Evolutionary conservation across 2,797 vertebrate species (phyloP).

Genomic region (Lepilemur ruficaudatus): DNA sequence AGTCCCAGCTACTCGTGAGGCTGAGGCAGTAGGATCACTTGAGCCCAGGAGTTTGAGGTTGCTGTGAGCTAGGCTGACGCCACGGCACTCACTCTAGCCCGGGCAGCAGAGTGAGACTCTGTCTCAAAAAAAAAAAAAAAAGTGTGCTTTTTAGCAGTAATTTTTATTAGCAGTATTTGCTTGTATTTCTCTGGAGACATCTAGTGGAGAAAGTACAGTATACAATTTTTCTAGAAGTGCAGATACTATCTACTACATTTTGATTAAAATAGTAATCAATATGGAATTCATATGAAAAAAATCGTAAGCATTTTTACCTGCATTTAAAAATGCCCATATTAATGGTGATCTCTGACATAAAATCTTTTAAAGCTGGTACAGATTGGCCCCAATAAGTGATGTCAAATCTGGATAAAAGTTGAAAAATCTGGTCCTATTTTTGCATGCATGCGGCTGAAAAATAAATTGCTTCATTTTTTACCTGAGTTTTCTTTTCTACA

Average conservation of each 20-base stretch:
- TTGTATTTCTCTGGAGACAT: constrained; percentile 84
- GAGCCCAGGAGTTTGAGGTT: no score
- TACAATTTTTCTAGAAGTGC: neutral
- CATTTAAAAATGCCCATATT: neutral
- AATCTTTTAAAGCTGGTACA: neutral
- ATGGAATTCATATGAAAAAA: neutral
- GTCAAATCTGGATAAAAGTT: neutral
- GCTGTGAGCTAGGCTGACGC: no score
- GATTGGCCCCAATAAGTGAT: neutral
- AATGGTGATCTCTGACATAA: neutral
- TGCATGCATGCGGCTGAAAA: neutral
- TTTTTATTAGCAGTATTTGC: constrained; percentile 10
- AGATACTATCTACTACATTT: neutral
- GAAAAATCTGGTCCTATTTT: neutral
- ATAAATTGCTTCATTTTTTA: neutral
- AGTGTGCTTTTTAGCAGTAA: neutral
- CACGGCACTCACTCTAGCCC: no score
- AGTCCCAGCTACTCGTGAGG: no score
- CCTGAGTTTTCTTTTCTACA: neutral
- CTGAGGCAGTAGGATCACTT: no score
- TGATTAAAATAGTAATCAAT: neutral
- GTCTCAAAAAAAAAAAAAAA: no score
- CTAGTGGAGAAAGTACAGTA: constrained; percentile 82
- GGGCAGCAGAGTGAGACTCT: no score
- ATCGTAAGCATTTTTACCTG: neutral